These are phyloP conservation scores for Chymomyza costata DNA, from an alignment of 1,140 invertebrate species.

Conservation along the genomic window DNA sequence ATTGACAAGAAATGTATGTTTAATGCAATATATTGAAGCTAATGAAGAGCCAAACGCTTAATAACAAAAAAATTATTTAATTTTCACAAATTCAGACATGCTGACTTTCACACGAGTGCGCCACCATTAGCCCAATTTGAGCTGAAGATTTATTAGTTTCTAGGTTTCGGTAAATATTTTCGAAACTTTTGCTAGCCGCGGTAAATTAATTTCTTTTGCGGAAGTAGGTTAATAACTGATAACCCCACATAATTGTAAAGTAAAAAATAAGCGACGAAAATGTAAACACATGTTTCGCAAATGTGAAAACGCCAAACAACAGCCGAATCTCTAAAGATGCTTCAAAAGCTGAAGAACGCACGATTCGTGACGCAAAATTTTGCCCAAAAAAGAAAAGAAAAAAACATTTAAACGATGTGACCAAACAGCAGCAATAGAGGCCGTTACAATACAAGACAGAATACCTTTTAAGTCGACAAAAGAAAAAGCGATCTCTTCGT, in stretches of 20 bases:
- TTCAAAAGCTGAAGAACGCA: not conserved
- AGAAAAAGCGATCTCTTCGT: no score
- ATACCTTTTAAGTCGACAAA: slow-evolving; percentile 10
- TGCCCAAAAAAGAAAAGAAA: slow-evolving; percentile 31
- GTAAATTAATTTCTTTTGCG: slow-evolving; percentile 65
- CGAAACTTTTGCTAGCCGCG: slow-evolving; percentile 30
- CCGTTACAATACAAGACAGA: slow-evolving; percentile 12
- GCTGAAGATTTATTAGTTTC: slow-evolving; percentile 64
- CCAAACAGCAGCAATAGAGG: no score
- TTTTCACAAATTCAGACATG: slow-evolving; percentile 28
- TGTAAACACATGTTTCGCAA: slow-evolving; percentile 36
- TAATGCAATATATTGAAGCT: slow-evolving; percentile 48
- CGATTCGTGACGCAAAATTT: slow-evolving; percentile 41
- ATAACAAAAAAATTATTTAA: slow-evolving; percentile 59
- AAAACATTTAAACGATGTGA: not conserved
- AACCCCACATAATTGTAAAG: slow-evolving; percentile 17
- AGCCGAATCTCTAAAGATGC: no score
- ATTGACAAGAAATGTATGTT: slow-evolving; percentile 26
- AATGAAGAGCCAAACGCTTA: slow-evolving; percentile 2
- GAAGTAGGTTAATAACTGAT: slow-evolving; percentile 70
- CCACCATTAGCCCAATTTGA: slow-evolving; percentile 63
- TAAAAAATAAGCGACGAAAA: slow-evolving; percentile 33
- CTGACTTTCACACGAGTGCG: slow-evolving; percentile 55
- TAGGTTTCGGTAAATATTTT: slow-evolving; percentile 54
- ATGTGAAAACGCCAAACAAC: no score